Base-by-base conservation (phyloP, 2,797 vertebrate genomes). In the Mus caroli region DNA sequence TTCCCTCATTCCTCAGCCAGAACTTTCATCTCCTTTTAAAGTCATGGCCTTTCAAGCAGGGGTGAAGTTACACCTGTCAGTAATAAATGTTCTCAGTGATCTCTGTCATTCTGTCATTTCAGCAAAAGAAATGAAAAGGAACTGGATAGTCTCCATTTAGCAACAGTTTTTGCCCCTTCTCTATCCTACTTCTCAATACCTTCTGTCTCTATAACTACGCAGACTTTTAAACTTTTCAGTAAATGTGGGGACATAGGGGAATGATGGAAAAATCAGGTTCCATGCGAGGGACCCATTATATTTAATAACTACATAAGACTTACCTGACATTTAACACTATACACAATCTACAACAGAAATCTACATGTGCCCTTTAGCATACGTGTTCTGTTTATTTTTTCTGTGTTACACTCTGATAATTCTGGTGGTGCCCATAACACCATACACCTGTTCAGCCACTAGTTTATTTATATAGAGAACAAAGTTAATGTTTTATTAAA, bases 1-100 rank as follows among this genome's bases (percentile, higher is more conserved):
- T 88, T 96, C 96, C 94, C 94, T 77, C 96, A 60, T 98, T 97
- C 95, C 95, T 97, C 96, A 97, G 75, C 87, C 94, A 64, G 83
- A 96, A 82, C 97, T 98, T 98, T 98, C 88, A 92, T 97, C 97
- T 98, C 93, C 95, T 95, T 98, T 97, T 96, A 97, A 96, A 97
- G 95, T 91, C 93, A 14, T 69, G 94, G 94, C 94, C 93, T 97
- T 97, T 97, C 94, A 95, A 97, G 95, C 95, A 97, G 88, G 96
- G 97, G 88, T 98, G 96, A 98, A 97, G 98, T 97, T 97, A 98
- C 96, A 98, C 96, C 97, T 97, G 96, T 98, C 96, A 96, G 95
- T 97, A 97, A 95, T 84, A 92, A 89, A 52, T 60, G 93, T 88
- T 90, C 88, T 95, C 58, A 40, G 94, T 88, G 78, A 76, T 96